Base-by-base conservation (phyloP, 2,888 invertebrate species). In the Xanthia togata region DNA sequence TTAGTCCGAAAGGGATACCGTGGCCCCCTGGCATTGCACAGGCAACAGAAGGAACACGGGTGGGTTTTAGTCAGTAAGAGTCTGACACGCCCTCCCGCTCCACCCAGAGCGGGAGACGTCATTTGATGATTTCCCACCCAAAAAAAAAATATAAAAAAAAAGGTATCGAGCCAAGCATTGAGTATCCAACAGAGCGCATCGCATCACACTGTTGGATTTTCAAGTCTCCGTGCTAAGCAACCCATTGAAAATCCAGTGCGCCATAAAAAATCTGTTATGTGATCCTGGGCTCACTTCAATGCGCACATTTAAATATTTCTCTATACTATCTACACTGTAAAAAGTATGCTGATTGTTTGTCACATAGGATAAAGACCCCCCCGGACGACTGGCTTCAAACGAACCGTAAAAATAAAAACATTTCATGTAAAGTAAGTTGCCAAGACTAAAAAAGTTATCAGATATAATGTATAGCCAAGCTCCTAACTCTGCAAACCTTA, bases 221-320 rank as follows among this genome's bases (percentile, higher is more conserved):
- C 12, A 31, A 35, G 35, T 62, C 23, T 23, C 2, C 1, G 31
- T 4, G 35, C 1, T 23, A 6, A 35, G 6, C 35, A 35, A 23
- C 23, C 0, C 23, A 35, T 14, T n/a, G 35, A n/a, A 38, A 62
- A 62, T 14, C 0, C 6, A 62, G 2, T 35, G 23, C 2, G 35
- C 23, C 3, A 11, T 23, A 35, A 47, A 63, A n/a, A 38, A 17
- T 12, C 12, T 1, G 8, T 3, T 4, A 4, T 62, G 35, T 23
- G 0, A 1, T 0, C 4, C 14, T 23, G 8, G 23, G 55, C 41
- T 44, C 14, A 41, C 20, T 64, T 41, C 11, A 65, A 38, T 60
- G 82, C 53, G 68, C 44, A 71, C 35, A 55, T 71, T 70, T 26
- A 14, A 62, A 62, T 70, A 55, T 80, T 14, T 53, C 23, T 50